Evolutionary conservation across 2,797 vertebrate genomes (phyloP).

Genomic region (Microchirus variegatus): DNA sequence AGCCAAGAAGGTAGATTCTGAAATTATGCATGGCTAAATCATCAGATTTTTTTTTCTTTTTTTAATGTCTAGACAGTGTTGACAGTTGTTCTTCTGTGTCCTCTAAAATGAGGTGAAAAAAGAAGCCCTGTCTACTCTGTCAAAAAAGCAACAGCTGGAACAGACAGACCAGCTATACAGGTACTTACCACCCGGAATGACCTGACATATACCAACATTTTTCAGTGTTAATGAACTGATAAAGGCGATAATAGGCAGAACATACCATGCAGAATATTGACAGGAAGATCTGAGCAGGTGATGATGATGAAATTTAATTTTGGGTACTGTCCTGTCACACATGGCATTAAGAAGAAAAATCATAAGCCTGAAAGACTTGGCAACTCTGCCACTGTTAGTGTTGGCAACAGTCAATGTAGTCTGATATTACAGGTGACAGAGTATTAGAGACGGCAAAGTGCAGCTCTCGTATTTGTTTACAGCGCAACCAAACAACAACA

Average conservation of each 20-base stretch:
- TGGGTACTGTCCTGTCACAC: constrained; percentile 16
- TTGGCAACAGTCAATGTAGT: background rate
- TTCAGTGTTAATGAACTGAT: constrained; percentile 65
- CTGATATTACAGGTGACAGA: background rate
- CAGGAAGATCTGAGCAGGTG: constrained; percentile 22
- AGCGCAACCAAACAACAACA: background rate
- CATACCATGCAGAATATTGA: constrained; percentile 58
- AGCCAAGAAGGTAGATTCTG: constrained; percentile 7
- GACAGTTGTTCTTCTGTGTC: constrained; percentile 30
- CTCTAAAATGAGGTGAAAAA: constrained; percentile 38
- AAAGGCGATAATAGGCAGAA: constrained; percentile 52
- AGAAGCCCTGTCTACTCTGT: constrained; percentile 49
- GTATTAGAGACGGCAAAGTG: background rate
- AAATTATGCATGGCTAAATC: constrained; percentile 12
- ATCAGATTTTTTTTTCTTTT: background rate
- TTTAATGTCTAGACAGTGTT: constrained; percentile 17
- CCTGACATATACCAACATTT: constrained; percentile 52
- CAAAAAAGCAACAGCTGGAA: constrained; percentile 47
- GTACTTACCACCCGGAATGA: constrained; percentile 45
- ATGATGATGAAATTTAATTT: constrained; percentile 53
- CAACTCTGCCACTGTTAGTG: no score
- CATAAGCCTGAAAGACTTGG: no score
- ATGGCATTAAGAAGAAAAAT: background rate
- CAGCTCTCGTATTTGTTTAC: background rate
- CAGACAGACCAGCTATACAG: constrained; percentile 47